Evolutionary conservation across 2,113 vertebrate genomes (phyloP), one percentile per base, ranked within the genome.

Genomic region (Oplegnathus fasciatus): DNA sequence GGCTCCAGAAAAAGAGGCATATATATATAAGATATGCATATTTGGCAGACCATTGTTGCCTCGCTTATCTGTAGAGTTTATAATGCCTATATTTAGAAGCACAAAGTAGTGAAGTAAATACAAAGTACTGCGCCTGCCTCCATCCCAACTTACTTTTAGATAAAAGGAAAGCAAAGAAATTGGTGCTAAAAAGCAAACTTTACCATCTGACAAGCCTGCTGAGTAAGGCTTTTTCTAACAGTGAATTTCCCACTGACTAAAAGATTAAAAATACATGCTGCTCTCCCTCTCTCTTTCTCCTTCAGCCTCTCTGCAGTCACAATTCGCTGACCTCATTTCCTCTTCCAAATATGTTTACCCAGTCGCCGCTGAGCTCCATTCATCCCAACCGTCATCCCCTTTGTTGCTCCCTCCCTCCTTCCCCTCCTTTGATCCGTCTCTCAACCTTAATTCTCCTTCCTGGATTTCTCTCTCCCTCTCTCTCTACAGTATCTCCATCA

Each of bases 271-370:
- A 84, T 71, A 85, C 74, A 85, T 72, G 73, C 83, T 40, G 75
- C 40, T 40, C 78, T 26, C 57, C 8, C 58, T 54, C 76, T 48
- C 71, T 55, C 62, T 66, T 44, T 75, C 67, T 77, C 75, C 57
- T 48, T 82, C 57, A 54, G 48, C 79, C 60, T 88, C 75, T 61
- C 69, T 64, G 78, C 88, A 79, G 80, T 60, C 83, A 75, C 87
- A 84, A 67, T 71, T 79, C 17, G n/a, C 86, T 88, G 90, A 87
- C 86, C 88, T 86, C 79, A 67, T 88, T 92, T 90, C 57, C 54
- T 40, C 64, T 20, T 61, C 62, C 40, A 60, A 80, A 80, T 83
- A 83, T 78, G 65, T 86, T 90, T 85, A 68, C 82, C 50, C 72
- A 58, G 72, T 68, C 3, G 15, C 72, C 6, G 32, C 84, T 24